Conservation (phyloP, 2,888 invertebrate species). For the Cataglyphis cursor region DNA sequence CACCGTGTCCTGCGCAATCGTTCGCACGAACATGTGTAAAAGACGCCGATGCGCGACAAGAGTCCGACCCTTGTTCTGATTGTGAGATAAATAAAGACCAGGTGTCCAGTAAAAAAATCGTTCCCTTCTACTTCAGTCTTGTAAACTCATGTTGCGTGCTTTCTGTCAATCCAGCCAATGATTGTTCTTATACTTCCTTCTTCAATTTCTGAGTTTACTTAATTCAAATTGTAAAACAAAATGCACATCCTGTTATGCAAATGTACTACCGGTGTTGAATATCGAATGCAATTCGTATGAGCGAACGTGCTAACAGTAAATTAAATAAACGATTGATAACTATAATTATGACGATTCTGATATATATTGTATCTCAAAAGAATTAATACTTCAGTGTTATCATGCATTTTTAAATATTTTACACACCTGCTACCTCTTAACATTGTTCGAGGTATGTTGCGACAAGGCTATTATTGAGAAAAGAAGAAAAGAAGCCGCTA, state of each 20-base stretch:
- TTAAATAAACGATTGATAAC: neutral
- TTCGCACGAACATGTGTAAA: constrained; percentile 31
- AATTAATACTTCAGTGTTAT: constrained; percentile 79
- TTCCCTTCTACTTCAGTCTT: constrained; percentile 7
- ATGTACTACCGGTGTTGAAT: constrained; percentile 18
- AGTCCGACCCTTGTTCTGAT: constrained; percentile 4
- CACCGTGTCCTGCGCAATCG: constrained; percentile 36
- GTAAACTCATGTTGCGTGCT: constrained; percentile 42
- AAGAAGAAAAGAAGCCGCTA: constrained; percentile 83
- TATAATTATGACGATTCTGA: constrained; percentile 14
- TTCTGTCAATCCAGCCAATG: constrained; percentile 31
- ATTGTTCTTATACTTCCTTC: constrained; percentile 19
- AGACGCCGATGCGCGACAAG: constrained; percentile 26
- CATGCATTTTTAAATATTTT: constrained; percentile 78
- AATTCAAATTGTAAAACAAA: constrained; percentile 14
- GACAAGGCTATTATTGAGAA: constrained; percentile 33
- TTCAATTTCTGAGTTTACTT: constrained; percentile 31
- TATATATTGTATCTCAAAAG: constrained; percentile 68
- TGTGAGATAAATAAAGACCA: constrained; percentile 19
- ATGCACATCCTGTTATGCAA: constrained; percentile 26
- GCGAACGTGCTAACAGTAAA: neutral
- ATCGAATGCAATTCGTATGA: neutral
- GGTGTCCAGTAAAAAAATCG: constrained; percentile 29
- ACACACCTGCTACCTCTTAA: constrained; percentile 77
- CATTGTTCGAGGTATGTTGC: constrained; percentile 54